Percentiles rank a stretch among this genome's conserved stretches.
Conservation (phyloP, 2,113 vertebrate genomes). For the Shinisaurus crocodilurus region DNA sequence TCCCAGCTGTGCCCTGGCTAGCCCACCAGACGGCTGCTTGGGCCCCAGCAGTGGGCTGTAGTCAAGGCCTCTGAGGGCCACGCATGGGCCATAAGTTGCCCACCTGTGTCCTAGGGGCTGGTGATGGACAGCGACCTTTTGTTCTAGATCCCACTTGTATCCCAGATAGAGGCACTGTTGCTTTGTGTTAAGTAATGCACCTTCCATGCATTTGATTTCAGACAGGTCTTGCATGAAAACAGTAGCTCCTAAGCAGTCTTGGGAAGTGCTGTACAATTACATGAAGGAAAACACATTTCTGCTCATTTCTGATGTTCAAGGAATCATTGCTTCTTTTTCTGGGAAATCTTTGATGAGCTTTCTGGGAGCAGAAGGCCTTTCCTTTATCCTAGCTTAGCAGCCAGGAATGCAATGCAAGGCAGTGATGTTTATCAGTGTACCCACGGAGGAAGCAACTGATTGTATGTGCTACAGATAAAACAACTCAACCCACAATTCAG, state of each 20-base stretch:
- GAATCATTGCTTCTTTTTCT: constrained; percentile 17
- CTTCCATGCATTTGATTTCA: neutral
- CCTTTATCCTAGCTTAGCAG: neutral
- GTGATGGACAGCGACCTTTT: neutral
- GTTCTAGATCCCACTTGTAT: neutral
- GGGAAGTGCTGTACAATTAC: neutral
- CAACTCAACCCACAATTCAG: neutral
- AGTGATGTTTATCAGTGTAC: neutral
- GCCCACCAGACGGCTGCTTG: too few relatives aligned
- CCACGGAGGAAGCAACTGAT: neutral
- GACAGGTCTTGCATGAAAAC: constrained; percentile 5
- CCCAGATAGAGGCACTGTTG: neutral
- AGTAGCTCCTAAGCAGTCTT: neutral
- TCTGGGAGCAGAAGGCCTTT: neutral
- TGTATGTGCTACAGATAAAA: neutral
- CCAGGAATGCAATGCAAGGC: neutral
- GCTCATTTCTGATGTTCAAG: neutral
- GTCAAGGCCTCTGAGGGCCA: too few relatives aligned
- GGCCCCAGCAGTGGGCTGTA: too few relatives aligned
- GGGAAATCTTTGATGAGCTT: constrained; percentile 9
- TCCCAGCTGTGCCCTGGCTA: too few relatives aligned
- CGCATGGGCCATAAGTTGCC: too few relatives aligned
- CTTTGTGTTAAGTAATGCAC: neutral
- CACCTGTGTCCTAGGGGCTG: neutral
- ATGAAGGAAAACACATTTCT: constrained; percentile 9